phyloP scores from a whole-genome alignment of 2,888 invertebrate species.

The Hesperia comma region DNA sequence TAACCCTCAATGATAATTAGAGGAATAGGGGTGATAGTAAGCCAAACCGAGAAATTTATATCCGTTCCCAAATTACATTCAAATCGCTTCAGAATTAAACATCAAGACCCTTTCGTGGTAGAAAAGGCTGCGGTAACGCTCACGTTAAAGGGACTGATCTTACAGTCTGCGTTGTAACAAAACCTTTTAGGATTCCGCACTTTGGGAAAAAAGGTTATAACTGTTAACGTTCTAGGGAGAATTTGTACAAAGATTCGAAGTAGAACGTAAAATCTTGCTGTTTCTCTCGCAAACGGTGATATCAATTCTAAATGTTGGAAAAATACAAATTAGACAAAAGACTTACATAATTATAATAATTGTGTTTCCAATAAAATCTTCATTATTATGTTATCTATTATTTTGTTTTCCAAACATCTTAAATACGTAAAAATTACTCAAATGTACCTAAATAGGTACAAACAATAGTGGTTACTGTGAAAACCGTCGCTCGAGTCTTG shows the following conservation, averaged over 20 bases:
- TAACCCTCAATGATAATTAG: constrained; percentile 28
- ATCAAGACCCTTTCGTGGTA: constrained; percentile 43
- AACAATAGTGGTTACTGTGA: too few species aligned
- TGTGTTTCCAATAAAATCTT: too few species aligned
- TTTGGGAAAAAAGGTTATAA: background rate
- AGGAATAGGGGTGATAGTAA: constrained; percentile 27
- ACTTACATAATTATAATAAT: too few species aligned
- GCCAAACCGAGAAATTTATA: constrained; percentile 38
- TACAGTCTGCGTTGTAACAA: background rate
- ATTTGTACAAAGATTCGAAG: background rate
- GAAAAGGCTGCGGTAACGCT: constrained; percentile 41
- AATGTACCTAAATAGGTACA: too few species aligned
- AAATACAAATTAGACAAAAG: too few species aligned
- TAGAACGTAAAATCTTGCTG: too few species aligned
- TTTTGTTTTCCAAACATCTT: too few species aligned
- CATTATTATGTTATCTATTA: too few species aligned
- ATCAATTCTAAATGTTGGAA: too few species aligned
- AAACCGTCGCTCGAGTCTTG: too few species aligned
- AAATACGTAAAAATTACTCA: too few species aligned
- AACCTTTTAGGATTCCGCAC: background rate
- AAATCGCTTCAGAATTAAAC: constrained; percentile 45
- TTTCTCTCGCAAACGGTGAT: too few species aligned
- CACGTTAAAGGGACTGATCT: background rate
- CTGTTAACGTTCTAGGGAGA: background rate
- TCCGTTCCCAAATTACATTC: constrained; percentile 35